A percentile compares a stretch with the other conserved stretches of the same genome.
Evolutionary conservation across 2,888 invertebrate species (phyloP).

Genomic region (Nemurella pictetii): DNA sequence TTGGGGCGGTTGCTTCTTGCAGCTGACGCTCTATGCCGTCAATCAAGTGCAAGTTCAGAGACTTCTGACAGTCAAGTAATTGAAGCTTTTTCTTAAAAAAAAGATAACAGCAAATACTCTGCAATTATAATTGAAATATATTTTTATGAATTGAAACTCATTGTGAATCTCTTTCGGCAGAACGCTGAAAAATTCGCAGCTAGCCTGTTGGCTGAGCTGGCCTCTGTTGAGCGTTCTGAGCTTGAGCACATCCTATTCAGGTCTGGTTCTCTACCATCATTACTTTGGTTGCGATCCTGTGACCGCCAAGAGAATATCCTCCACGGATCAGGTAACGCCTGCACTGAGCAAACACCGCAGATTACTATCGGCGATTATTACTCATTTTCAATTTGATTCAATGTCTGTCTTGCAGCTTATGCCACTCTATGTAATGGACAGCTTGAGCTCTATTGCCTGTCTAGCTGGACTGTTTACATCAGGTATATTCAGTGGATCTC

Average conservation of each 20-base stretch:
- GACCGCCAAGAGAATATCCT: constrained; percentile 61
- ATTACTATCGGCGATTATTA: background rate
- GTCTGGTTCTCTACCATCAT: constrained; percentile 81
- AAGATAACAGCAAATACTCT: background rate
- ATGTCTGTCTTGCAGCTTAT: constrained; percentile 59
- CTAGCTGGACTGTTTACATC: constrained; percentile 51
- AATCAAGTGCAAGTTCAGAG: constrained; percentile 78
- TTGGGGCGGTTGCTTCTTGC: constrained; percentile 79
- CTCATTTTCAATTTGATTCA: too few relatives aligned
- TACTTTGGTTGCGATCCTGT: constrained; percentile 83
- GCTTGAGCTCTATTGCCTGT: constrained; percentile 50
- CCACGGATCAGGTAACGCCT: constrained; percentile 66
- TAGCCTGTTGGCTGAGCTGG: constrained; percentile 78
- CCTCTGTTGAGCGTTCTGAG: constrained; percentile 77
- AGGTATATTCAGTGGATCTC: constrained; percentile 85
- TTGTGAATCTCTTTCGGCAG: constrained; percentile 28
- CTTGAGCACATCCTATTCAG: constrained; percentile 70
- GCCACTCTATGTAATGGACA: constrained; percentile 77
- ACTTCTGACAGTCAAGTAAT: constrained; percentile 54
- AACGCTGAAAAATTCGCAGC: constrained; percentile 65
- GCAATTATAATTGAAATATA: background rate
- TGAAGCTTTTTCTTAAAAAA: constrained; percentile 1
- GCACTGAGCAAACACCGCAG: background rate
- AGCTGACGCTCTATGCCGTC: constrained; percentile 80
- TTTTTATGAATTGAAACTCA: background rate